These are phyloP conservation scores for Tarsius wallacei DNA, from an alignment of 2,797 vertebrate species.

Conservation along the genomic window DNA sequence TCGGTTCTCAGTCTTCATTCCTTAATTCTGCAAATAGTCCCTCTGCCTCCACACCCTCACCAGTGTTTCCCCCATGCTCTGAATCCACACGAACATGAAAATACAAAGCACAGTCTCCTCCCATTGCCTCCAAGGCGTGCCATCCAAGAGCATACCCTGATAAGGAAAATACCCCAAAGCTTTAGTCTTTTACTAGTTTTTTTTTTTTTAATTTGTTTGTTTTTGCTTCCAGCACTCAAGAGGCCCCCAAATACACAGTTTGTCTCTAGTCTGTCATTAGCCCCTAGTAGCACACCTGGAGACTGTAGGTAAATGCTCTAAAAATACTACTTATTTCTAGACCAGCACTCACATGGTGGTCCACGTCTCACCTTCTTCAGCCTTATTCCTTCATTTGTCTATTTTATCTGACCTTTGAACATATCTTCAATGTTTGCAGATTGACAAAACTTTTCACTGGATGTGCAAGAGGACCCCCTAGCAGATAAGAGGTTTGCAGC, in stretches of 20 bases:
- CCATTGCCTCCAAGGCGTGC: background rate
- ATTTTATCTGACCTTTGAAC: background rate
- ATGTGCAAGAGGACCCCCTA: background rate
- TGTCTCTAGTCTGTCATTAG: too few relatives aligned
- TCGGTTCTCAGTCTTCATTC: background rate
- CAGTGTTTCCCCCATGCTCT: background rate
- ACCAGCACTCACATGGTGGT: too few relatives aligned
- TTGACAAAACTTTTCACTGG: background rate
- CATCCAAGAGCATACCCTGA: background rate
- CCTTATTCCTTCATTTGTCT: background rate
- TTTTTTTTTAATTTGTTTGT: background rate
- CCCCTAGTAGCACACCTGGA: too few relatives aligned
- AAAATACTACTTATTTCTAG: too few relatives aligned
- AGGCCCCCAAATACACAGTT: background rate
- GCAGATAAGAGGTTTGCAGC: background rate
- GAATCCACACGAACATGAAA: background rate
- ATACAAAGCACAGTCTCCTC: background rate
- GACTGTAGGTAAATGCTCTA: too few relatives aligned
- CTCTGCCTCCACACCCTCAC: background rate
- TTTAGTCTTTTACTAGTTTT: background rate
- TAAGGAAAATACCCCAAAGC: background rate
- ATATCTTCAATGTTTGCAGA: background rate
- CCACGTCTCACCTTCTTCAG: background rate
- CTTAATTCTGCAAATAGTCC: background rate
- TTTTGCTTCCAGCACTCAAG: background rate